These are phyloP conservation scores for Phasianus colchicus DNA, from an alignment of 2,113 vertebrate species.

Conservation along the genomic window DNA sequence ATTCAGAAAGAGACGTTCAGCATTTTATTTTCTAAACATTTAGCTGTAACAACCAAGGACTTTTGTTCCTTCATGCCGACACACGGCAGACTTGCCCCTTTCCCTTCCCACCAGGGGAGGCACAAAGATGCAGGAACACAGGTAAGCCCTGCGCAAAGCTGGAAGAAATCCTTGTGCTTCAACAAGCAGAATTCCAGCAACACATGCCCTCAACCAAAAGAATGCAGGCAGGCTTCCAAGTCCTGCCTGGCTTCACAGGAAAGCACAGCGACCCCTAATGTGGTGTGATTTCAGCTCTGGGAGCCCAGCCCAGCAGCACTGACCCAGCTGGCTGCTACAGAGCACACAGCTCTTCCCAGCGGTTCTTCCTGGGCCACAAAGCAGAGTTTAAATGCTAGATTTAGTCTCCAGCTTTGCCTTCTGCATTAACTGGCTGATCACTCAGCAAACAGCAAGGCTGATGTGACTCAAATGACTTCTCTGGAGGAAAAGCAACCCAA, in stretches of 20 bases:
- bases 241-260: background rate
- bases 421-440: background rate
- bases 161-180: background rate
- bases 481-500: background rate
- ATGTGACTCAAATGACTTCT: background rate
- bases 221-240: background rate
- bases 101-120: background rate
- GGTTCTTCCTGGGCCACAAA: background rate
- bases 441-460: background rate
- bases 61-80: background rate
- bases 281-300: background rate
- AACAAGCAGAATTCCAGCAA: background rate
- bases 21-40: background rate
- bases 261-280: background rate
- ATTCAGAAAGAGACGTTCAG: background rate
- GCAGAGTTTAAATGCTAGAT: background rate
- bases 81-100: background rate
- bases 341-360: background rate
- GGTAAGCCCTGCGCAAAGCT: fast-evolving
- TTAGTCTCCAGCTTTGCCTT: background rate
- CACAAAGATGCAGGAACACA: background rate
- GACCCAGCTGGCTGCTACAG: background rate
- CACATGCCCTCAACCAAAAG: fast-evolving
- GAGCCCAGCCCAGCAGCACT: background rate
- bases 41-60: background rate